Evolutionary conservation across 2,113 vertebrate genomes (phyloP).

Genomic region (Suncus etruscus): DNA sequence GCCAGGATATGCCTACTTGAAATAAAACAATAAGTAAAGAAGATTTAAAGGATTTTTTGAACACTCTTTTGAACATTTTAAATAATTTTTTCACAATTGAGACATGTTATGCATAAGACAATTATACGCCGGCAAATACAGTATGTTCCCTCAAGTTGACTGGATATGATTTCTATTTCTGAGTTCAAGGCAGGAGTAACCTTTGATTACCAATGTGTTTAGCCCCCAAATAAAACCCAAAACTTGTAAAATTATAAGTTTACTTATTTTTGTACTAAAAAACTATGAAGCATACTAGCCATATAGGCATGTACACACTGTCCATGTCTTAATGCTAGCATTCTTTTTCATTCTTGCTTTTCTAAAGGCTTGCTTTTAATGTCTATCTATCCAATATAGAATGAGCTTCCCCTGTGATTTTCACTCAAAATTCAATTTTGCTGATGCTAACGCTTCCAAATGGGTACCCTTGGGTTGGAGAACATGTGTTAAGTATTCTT

Average conservation of each 20-base stretch:
- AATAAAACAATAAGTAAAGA: neutral
- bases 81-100: neutral
- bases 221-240: too few species aligned
- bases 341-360: neutral
- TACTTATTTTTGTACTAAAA: neutral
- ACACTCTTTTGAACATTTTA: neutral
- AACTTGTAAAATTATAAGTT: neutral
- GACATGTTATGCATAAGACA: neutral
- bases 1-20: neutral
- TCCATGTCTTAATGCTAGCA: neutral
- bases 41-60: too few species aligned
- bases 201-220: too few species aligned
- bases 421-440: slow-evolving; percentile 52
- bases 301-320: neutral
- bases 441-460: slow-evolving; percentile 44
- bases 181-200: too few species aligned
- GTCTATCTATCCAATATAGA: slow-evolving; percentile 31
- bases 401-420: slow-evolving; percentile 22
- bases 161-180: too few species aligned
- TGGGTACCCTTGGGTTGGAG: slow-evolving; percentile 52
- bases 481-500: slow-evolving; percentile 72
- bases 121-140: neutral
- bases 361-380: neutral
- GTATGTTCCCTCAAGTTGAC: too few species aligned
- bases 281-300: neutral